Conservation (phyloP, 2,888 invertebrate genomes). For the Nemoura dubitans region DNA sequence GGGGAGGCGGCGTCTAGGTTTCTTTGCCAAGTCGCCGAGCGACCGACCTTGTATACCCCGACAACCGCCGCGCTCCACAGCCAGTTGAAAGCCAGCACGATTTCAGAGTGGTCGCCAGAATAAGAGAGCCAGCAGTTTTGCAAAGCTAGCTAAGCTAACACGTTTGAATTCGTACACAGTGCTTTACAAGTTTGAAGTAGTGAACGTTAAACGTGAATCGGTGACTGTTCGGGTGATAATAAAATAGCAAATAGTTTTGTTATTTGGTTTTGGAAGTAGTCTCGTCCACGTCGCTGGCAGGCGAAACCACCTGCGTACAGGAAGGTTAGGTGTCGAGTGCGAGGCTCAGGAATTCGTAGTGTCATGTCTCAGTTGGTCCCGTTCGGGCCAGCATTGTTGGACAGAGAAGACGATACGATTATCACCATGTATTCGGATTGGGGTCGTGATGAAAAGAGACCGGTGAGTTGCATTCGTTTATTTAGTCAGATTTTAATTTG, state of each 20-base stretch:
- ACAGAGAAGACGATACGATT: conserved; percentile 44
- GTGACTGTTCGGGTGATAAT: neutral
- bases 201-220: neutral
- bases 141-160: neutral
- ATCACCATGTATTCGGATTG: conserved; percentile 48
- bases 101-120: neutral
- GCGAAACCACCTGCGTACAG: neutral
- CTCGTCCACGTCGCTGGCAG: neutral
- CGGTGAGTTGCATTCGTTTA: conserved; percentile 14
- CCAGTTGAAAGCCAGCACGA: neutral
- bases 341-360: neutral
- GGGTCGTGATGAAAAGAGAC: conserved; percentile 38
- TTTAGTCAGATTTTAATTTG: no score
- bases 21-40: neutral
- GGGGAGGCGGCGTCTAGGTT: conserved; percentile 7
- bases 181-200: neutral
- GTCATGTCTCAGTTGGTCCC: conserved; percentile 50
- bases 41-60: conserved; percentile 29
- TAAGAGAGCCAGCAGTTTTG: neutral
- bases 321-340: conserved; percentile 14
- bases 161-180: neutral
- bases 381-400: conserved; percentile 45
- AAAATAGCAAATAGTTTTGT: neutral
- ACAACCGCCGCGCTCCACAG: neutral
- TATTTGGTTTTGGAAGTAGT: neutral